These are phyloP conservation scores for Marmota monax DNA, from an alignment of 2,113 vertebrate genomes.

Conservation along the genomic window DNA sequence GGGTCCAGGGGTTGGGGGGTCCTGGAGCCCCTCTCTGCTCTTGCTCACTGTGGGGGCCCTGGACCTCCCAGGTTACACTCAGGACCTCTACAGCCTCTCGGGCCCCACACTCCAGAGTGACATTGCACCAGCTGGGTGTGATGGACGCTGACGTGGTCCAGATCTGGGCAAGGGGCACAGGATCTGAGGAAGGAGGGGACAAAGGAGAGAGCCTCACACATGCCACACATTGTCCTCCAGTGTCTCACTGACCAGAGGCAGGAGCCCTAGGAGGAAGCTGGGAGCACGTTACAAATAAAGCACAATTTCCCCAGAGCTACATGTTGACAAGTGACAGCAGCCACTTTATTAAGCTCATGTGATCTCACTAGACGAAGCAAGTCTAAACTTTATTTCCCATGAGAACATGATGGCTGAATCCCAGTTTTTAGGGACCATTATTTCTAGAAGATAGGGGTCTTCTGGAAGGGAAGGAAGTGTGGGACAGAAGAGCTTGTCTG, in stretches of 20 bases:
- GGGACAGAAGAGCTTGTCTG: background rate
- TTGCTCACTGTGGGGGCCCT: background rate
- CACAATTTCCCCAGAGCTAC: background rate
- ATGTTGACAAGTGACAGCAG: background rate
- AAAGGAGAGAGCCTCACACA: no score
- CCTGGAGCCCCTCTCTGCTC: background rate
- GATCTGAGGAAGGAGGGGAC: no score
- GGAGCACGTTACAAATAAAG: background rate
- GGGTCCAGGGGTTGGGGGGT: background rate
- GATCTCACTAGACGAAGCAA: background rate
- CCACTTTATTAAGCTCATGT: background rate
- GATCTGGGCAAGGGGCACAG: no score
- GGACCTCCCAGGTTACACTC: slow-evolving; percentile 66
- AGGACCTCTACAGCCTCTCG: background rate
- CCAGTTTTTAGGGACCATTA: background rate
- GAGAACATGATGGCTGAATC: background rate
- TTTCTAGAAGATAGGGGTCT: background rate
- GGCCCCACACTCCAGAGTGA: slow-evolving; percentile 61
- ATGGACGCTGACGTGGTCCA: background rate
- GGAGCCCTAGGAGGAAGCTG: background rate
- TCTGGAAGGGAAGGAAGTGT: background rate
- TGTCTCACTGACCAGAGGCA: no score
- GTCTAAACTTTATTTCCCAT: no score
- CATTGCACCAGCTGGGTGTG: slow-evolving; percentile 56
- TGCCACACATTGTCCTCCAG: no score